Evolutionary conservation across 2,888 invertebrate species (phyloP).

Genomic region (Alloscopus bannaensis): DNA sequence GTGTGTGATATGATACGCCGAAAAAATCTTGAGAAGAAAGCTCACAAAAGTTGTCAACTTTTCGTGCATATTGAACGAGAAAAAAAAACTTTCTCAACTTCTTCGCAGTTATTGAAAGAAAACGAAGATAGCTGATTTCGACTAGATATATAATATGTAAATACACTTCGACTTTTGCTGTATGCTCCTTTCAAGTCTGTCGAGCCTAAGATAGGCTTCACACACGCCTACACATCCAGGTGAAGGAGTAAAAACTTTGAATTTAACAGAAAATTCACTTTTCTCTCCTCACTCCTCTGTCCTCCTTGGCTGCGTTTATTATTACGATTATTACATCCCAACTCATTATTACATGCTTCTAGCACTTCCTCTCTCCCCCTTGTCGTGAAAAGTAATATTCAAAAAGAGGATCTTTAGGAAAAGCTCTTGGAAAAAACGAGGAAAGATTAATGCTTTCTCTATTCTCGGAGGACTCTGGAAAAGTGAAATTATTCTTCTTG

Average conservation of each 20-base stretch:
- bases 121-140: too few relatives aligned
- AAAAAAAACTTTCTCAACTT: too few relatives aligned
- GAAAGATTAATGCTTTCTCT: constrained; percentile 42
- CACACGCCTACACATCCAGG: too few relatives aligned
- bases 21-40: too few relatives aligned
- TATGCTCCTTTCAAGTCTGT: too few relatives aligned
- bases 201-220: too few relatives aligned
- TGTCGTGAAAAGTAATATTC: constrained; percentile 19
- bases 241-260: constrained; percentile 31
- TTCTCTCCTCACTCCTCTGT: constrained; percentile 1
- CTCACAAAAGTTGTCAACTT: too few relatives aligned
- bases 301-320: constrained; percentile 9
- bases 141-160: too few relatives aligned
- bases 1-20: too few relatives aligned
- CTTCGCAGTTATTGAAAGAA: too few relatives aligned
- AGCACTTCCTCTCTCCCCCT: background rate
- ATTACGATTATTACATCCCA: constrained; percentile 26
- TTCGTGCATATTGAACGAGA: too few relatives aligned
- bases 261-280: constrained; percentile 43
- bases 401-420: constrained; percentile 10
- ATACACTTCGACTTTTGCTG: too few relatives aligned
- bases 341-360: constrained; percentile 22
- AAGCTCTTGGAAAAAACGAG: background rate
- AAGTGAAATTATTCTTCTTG: constrained; percentile 42
- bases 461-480: constrained; percentile 24